A percentile compares a stretch with the other conserved stretches of the same genome.
Conservation (phyloP, 2,797 vertebrate species). For the Hephaestus fuliginosus region DNA sequence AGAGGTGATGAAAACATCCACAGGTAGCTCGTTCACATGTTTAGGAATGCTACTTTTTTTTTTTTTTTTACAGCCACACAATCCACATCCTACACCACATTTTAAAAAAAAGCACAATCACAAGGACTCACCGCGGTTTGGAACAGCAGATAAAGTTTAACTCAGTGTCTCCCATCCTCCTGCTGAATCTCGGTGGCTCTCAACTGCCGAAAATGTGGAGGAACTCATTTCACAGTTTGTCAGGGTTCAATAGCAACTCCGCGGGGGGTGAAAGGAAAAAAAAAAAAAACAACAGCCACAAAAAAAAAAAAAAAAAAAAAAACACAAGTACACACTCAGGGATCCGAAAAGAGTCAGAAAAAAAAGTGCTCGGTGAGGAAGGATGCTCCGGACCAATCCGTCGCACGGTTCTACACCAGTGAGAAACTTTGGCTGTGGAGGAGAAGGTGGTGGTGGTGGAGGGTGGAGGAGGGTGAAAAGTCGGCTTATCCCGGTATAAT, state of each 20-base stretch:
- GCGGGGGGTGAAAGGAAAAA: not conserved
- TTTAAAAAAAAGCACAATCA: not conserved
- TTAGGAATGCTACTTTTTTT: not conserved
- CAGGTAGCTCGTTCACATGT: not conserved
- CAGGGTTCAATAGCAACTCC: constrained; percentile 55
- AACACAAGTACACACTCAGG: constrained; percentile 12
- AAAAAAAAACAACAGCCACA: constrained; percentile 6
- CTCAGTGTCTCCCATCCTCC: constrained; percentile 77
- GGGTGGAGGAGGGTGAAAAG: constrained; percentile 19
- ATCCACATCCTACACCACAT: not conserved
- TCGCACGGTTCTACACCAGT: constrained; percentile 64
- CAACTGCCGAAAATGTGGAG: constrained; percentile 32
- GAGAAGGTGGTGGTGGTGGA: not conserved
- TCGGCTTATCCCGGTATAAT: constrained; percentile 68
- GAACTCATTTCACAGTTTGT: constrained; percentile 75
- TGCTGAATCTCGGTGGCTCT: constrained; percentile 50
- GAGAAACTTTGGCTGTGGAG: constrained; percentile 76
- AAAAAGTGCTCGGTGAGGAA: constrained; percentile 41
- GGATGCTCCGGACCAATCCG: constrained; percentile 66
- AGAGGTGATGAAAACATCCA: constrained; percentile 3
- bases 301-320: not conserved
- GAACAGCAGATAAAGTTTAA: constrained; percentile 79
- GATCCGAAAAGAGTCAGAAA: constrained; percentile 31
- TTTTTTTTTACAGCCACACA: not conserved
- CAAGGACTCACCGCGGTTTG: constrained; percentile 81